phyloP scores from a whole-genome alignment of 1,140 invertebrate genomes.

The Grapholita molesta region DNA sequence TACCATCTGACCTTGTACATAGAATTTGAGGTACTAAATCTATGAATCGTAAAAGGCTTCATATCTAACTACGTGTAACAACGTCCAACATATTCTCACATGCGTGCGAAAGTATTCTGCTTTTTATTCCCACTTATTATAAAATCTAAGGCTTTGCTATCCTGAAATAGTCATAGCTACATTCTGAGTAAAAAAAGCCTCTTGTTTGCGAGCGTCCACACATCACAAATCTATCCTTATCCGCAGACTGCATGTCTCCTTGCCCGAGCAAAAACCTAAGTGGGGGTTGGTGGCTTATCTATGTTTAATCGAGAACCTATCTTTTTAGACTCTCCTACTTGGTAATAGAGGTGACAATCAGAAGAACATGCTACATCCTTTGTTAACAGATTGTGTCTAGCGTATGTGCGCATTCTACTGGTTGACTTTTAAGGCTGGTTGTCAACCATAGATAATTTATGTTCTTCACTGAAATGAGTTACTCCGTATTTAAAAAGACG shows the following conservation, averaged over 20 bases:
- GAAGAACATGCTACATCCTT: neutral
- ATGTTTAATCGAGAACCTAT: neutral
- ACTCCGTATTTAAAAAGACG: neutral
- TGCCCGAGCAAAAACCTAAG: neutral
- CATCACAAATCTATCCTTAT: constrained; percentile 18
- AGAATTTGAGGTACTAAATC: neutral
- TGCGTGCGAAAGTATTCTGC: constrained; percentile 2
- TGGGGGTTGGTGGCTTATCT: neutral
- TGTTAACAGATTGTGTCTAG: neutral
- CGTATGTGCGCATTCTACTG: constrained; percentile 36
- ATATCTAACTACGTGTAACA: neutral
- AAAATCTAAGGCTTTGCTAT: neutral
- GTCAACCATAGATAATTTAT: constrained; percentile 4
- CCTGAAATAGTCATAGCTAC: neutral
- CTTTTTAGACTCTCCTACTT: neutral
- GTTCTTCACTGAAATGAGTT: constrained; percentile 1
- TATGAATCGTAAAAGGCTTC: neutral
- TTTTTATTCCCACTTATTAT: constrained; percentile 3
- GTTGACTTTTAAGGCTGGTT: constrained; percentile 38
- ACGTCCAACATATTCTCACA: neutral
- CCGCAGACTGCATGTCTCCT: constrained; percentile 17
- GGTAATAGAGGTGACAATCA: constrained; percentile 1
- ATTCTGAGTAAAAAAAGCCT: neutral
- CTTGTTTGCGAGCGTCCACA: constrained; percentile 9
- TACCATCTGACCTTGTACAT: neutral